Evolutionary conservation across 37 sponge, comb jelly and placozoan species (phyloP), one percentile per base, ranked within the genome.

Genomic region (Sycon ciliatum): DNA sequence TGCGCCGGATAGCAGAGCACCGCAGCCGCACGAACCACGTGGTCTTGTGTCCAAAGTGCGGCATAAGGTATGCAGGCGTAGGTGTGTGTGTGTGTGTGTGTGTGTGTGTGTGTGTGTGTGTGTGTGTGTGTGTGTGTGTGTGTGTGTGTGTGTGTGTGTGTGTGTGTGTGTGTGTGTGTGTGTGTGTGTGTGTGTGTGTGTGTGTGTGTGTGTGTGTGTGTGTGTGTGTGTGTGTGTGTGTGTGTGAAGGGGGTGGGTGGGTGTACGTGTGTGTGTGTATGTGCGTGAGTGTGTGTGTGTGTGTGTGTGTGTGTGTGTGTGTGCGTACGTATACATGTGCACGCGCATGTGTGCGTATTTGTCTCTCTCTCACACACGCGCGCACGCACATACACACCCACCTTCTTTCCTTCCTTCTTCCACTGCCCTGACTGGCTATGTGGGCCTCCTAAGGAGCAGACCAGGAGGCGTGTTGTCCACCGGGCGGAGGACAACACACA

Each of bases 231-330:
- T 69, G 70, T 18, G 70, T 18, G 11, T 9, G 56, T n/a, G 49
- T 6, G 4, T 2, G 54, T 57, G 39, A 4, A 57, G 9, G 11
- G 52, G 31, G 58, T 28, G 53, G 23, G 78, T 33, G 69, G 34
- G 69, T 68, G 57, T 66, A 55, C 46, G 57, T 76, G 77, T 66
- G 68, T 76, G 77, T 76, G 68, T 67, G 77, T 76, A 56, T 67
- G 57, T 39, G 77, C 27, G 42, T 72, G 24, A 39, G 62, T 39
- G 1, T 40, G 49, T 42, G 71, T 78, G 78, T 57, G 33, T 58
- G 64, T 1, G 34, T 62, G 16, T 57, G 18, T 57, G 7, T 58
- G 29, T 34, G 1, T 6, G 31, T 18, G 46, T 23, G 1, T 23
- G 38, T 33, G 3, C 6, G 27, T 62, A 0, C 42, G 18, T 46